These are phyloP conservation scores for Melieria omissa DNA, from an alignment of 2,888 invertebrate genomes.

Conservation along the genomic window DNA sequence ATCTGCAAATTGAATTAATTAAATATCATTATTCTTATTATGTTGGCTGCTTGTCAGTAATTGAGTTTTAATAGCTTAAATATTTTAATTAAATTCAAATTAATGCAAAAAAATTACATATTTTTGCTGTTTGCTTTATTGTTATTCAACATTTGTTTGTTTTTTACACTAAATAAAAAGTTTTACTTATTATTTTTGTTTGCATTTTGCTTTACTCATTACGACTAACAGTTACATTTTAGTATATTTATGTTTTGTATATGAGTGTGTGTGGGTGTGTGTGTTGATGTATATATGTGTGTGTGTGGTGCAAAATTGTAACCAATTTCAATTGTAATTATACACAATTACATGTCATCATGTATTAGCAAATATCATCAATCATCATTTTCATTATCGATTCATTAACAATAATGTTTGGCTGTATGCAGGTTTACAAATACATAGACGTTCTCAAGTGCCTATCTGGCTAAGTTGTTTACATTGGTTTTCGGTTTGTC, in stretches of 20 bases:
- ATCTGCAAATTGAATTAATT: slow-evolving; percentile 30
- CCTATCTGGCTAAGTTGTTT: too few relatives aligned
- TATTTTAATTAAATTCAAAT: slow-evolving; percentile 11
- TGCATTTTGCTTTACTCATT: background rate
- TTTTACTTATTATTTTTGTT: slow-evolving; percentile 45
- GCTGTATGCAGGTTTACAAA: too few relatives aligned
- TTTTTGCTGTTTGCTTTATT: slow-evolving; percentile 25
- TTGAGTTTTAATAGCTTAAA: slow-evolving; percentile 16
- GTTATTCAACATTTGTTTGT: slow-evolving; percentile 41
- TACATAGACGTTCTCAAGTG: too few relatives aligned
- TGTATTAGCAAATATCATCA: background rate
- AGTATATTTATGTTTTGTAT: background rate
- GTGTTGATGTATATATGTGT: background rate
- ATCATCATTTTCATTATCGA: too few relatives aligned
- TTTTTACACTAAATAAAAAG: slow-evolving; percentile 35
- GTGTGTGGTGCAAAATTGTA: background rate
- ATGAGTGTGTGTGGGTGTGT: background rate
- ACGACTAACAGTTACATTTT: too few relatives aligned
- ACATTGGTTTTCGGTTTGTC: too few relatives aligned
- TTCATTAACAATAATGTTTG: too few relatives aligned
- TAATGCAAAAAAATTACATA: slow-evolving; percentile 16
- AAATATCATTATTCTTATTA: slow-evolving; percentile 27
- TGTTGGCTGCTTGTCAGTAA: background rate
- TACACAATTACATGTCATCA: too few relatives aligned
- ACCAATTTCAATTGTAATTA: background rate